Base-by-base conservation (phyloP, 1,140 invertebrate species). In the Nasonia vitripennis region DNA sequence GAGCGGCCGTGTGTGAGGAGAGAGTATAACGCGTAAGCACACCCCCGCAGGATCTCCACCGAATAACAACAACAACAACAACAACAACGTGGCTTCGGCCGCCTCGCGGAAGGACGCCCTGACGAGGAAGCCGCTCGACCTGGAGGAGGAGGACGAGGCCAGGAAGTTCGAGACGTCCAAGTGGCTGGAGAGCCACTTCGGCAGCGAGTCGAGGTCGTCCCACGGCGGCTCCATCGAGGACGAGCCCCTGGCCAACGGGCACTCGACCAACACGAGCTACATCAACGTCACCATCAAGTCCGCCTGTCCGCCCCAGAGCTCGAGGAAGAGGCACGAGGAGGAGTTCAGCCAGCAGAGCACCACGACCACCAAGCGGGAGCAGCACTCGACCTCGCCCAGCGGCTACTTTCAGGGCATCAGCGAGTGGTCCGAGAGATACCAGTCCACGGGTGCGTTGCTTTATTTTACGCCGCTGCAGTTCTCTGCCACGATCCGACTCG, bases 151-250 rank as follows among this genome's bases (percentile, higher is more conserved):
- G 92, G 97, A 98, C 90, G 96, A 98, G 91, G 97, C 97, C 1
- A 94, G 97, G 78, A 97, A 97, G 93, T 96, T 96, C 87, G 98
- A 97, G 94, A 98, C 97, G 0, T 97, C 96, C 87, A 98, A 96
- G 92, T 99, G 97, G 97, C 93, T 98, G 20, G 97, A 98, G 87
- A 96, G 96, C 88, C 97, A 98, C 90, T 98, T 98, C 89, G 97
- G 97, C 68, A 97, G 97, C 90, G 97, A 97, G 78, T 97, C 96
- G 1, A 94, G 96, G 12, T 96, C 96, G 0, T 97, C 96, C 0
- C 95, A 95, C 73, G 96, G 96, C 81, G 95, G 95, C 0, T 91
- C 95, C 7, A 93, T 95, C 20, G 92, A 93, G 10, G 94, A 94
- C 10, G 92, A 93, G 20, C 12, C 62, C 14, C 14, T n/a, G 11